Evolutionary conservation across 1,140 invertebrate species (phyloP).

Genomic region (Pogonus chalceus): DNA sequence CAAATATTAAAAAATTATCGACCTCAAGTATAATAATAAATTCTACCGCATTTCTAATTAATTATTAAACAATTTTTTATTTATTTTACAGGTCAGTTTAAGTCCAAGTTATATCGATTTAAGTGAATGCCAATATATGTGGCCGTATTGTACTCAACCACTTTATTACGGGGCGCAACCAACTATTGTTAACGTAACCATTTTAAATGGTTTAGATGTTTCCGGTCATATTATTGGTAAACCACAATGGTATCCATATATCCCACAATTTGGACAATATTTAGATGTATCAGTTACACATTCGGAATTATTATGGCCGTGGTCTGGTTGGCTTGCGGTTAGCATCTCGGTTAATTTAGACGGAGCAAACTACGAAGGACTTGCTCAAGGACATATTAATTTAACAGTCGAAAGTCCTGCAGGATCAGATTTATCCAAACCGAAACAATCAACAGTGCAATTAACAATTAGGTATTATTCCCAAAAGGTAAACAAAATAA

Average conservation of each 20-base stretch:
- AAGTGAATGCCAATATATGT: slow-evolving; percentile 93
- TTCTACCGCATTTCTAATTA: neutral
- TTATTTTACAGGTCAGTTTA: slow-evolving; percentile 33
- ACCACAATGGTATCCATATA: slow-evolving; percentile 83
- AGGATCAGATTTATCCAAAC: slow-evolving; percentile 51
- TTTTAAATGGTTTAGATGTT: slow-evolving; percentile 81
- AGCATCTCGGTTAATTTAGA: slow-evolving; percentile 53
- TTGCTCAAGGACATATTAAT: slow-evolving; percentile 68
- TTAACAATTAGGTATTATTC: slow-evolving; percentile 47
- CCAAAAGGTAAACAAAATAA: neutral
- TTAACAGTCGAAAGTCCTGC: slow-evolving; percentile 74
- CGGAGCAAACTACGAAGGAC: slow-evolving; percentile 61
- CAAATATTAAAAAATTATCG: slow-evolving; percentile 70
- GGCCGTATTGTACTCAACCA: slow-evolving; percentile 95
- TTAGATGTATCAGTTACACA: slow-evolving; percentile 64
- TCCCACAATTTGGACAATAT: slow-evolving; percentile 59
- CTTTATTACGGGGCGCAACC: slow-evolving; percentile 81
- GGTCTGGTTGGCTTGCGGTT: slow-evolving; percentile 90
- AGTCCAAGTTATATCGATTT: slow-evolving; percentile 79
- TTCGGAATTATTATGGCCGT: slow-evolving; percentile 87
- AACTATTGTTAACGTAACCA: slow-evolving; percentile 84
- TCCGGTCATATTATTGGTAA: slow-evolving; percentile 61
- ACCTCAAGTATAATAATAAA: slow-evolving; percentile 56
- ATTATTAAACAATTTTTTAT: neutral
- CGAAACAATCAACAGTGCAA: slow-evolving; percentile 60